Base-by-base conservation (phyloP, 2,888 invertebrate species). In the Blomia tropicalis region DNA sequence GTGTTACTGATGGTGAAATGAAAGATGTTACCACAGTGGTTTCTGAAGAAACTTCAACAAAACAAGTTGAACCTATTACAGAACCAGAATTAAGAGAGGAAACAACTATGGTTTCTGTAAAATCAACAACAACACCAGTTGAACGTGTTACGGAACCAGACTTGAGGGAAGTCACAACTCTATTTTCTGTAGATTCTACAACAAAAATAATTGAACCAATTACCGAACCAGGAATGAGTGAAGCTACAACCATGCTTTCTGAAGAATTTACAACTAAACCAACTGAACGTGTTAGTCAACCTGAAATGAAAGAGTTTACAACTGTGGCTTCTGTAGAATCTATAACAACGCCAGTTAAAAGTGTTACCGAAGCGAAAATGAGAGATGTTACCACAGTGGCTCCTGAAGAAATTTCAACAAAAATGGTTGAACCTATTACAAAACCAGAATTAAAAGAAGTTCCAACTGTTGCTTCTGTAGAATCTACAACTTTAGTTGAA, bases 361-460 rank as follows among this genome's bases (percentile, higher is more conserved):
- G n/a, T 27, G 22, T 41, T 30, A 32, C 56, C 29, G 43, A 51
- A 22, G 31, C 27, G n/a, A 31, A 70, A 19, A 72, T 71, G 58
- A 69, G 70, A 64, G n/a, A n/a, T n/a, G n/a, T n/a, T n/a, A n/a
- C n/a, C n/a, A n/a, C n/a, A n/a, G n/a, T n/a, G n/a, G n/a, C n/a
- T n/a, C n/a, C n/a, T n/a, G n/a, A n/a, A n/a, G n/a, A n/a, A n/a
- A n/a, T n/a, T n/a, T n/a, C n/a, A n/a, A n/a, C n/a, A n/a, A n/a
- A n/a, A n/a, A n/a, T n/a, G n/a, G n/a, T n/a, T n/a, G n/a, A n/a
- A n/a, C n/a, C n/a, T n/a, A n/a, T n/a, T n/a, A n/a, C n/a, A n/a
- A n/a, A n/a, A n/a, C n/a, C n/a, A n/a, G n/a, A n/a, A n/a, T n/a
- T n/a, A n/a, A n/a, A n/a, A n/a, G n/a, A n/a, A n/a, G n/a, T n/a